These are phyloP conservation scores for Lepidothrix coronata DNA, from an alignment of 2,113 vertebrate species.

Conservation along the genomic window DNA sequence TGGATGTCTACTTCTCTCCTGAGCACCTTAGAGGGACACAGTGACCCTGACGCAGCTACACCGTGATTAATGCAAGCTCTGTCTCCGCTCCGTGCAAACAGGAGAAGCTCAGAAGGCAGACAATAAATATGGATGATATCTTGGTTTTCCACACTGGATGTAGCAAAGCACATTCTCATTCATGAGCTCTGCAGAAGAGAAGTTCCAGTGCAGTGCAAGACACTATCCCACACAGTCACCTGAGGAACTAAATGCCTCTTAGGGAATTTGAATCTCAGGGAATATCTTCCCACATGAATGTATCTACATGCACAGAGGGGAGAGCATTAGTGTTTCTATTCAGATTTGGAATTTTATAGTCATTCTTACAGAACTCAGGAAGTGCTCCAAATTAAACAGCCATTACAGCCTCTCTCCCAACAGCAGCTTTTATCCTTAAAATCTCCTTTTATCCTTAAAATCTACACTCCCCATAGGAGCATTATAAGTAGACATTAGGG, in stretches of 20 bases:
- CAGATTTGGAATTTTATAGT: background rate
- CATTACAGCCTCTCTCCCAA: background rate
- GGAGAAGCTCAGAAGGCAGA: background rate
- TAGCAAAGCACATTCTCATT: background rate
- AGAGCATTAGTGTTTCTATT: background rate
- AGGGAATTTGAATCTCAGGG: background rate
- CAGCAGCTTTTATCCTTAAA: background rate
- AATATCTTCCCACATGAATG: background rate
- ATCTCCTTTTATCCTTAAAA: background rate
- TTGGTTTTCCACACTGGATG: background rate
- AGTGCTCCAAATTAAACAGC: background rate
- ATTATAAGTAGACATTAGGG: background rate
- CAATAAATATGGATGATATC: background rate
- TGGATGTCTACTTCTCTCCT: background rate
- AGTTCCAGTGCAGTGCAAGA: background rate
- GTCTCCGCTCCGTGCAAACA: background rate
- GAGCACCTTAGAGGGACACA: background rate
- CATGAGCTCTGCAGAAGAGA: background rate
- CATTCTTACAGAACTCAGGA: background rate
- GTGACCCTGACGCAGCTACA: background rate
- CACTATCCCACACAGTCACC: background rate
- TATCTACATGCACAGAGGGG: background rate
- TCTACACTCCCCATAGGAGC: background rate
- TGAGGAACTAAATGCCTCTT: background rate
- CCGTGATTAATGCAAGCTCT: background rate